Conservation (phyloP, 2,888 invertebrate genomes). For the Zaprionus obscuricornis region DNA sequence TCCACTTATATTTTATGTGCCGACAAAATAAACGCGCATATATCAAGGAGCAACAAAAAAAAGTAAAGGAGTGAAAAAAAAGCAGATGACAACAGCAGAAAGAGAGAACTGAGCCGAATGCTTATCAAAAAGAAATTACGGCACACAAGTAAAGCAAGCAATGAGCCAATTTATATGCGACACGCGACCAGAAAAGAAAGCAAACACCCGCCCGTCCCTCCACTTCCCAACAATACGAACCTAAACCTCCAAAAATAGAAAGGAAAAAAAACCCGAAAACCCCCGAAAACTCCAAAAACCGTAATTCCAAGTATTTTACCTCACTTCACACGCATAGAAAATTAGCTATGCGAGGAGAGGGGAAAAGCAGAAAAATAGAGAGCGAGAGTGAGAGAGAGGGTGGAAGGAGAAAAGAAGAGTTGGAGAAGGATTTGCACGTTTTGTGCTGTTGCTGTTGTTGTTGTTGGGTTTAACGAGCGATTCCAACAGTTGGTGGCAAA, state of each 20-base stretch:
- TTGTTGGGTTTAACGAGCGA: conserved; percentile 32
- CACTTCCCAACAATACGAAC: too few relatives aligned
- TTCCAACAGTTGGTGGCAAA: conserved; percentile 35
- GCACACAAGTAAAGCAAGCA: conserved; percentile 43
- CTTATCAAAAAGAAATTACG: conserved; percentile 56
- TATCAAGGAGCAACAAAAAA: conserved; percentile 21
- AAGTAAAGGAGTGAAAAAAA: conserved; percentile 2
- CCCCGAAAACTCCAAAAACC: too few relatives aligned
- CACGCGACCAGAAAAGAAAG: conserved; percentile 56
- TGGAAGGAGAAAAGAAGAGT: too few relatives aligned
- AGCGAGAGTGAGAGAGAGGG: too few relatives aligned
- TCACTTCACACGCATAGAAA: conserved; percentile 2
- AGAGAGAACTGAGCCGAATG: conserved; percentile 10
- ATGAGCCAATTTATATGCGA: conserved; percentile 76
- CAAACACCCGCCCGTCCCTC: too few relatives aligned
- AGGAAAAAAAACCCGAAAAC: too few relatives aligned
- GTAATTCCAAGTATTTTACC: conserved; percentile 42
- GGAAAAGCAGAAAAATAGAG: neutral
- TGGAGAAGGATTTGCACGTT: conserved; percentile 56
- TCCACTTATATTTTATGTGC: too few relatives aligned
- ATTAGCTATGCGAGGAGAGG: conserved; percentile 15
- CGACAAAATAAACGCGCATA: conserved; percentile 27
- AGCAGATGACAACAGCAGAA: too few relatives aligned
- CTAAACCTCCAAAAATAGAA: conserved; percentile 20
- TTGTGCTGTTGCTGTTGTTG: conserved; percentile 5